Conservation (phyloP, 2,888 invertebrate species). For the Fragum fragum region DNA sequence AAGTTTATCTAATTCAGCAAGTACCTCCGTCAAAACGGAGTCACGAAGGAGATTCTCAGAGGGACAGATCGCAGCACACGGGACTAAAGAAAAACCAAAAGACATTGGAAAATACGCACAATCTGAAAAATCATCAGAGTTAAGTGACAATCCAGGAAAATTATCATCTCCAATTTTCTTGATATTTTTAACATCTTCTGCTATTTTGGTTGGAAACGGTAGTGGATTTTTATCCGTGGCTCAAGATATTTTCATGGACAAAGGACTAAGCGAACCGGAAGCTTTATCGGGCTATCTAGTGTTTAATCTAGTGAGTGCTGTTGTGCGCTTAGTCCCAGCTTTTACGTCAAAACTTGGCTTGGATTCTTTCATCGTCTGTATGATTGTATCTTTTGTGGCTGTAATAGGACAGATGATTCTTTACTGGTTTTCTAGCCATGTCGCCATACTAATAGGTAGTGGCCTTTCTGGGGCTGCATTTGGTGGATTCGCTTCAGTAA, state of each 20-base stretch:
- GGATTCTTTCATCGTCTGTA: neutral
- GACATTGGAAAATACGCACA: too few relatives aligned
- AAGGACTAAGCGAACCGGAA: neutral
- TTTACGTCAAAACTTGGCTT: neutral
- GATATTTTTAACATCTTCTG: neutral
- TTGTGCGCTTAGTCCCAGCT: neutral
- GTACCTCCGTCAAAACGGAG: too few relatives aligned
- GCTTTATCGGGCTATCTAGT: neutral
- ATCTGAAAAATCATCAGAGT: too few relatives aligned
- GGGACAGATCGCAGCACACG: too few relatives aligned
- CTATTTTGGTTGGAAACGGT: neutral
- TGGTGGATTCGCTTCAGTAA: neutral
- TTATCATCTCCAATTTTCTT: neutral
- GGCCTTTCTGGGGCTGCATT: conserved; percentile 4
- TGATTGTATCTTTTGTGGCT: neutral
- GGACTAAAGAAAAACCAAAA: too few relatives aligned
- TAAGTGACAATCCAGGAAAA: too few relatives aligned
- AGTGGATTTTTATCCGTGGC: conserved; percentile 1
- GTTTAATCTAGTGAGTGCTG: neutral
- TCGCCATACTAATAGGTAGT: neutral
- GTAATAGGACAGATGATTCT: neutral
- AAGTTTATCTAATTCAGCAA: too few relatives aligned
- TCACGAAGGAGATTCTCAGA: too few relatives aligned
- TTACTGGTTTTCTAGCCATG: neutral
- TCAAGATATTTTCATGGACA: conserved; percentile 2